Evolutionary conservation across 2,888 invertebrate species (phyloP), one percentile per base, ranked within the genome.

Genomic region (Physocephala rufipes): DNA sequence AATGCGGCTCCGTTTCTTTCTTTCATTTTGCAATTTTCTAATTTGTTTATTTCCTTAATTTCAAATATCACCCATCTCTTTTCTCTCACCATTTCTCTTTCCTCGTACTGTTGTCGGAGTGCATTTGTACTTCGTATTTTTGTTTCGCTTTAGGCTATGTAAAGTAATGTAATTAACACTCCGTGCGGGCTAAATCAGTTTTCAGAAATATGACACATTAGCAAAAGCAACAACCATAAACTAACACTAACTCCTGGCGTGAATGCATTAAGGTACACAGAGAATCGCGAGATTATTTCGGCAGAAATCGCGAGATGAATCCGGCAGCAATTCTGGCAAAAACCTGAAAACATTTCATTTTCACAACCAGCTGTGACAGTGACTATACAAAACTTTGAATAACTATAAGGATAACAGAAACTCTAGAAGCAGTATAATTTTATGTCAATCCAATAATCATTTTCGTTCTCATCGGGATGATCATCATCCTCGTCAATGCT

Each of bases 91-190:
- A 3, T 3, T n/a, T 15, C 16, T 19, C 49, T 19, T 12, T 49
- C 19, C 49, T n/a, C n/a, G 51, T 51, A 65, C 45, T 28, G 45
- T 58, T 58, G 47, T 67, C 43, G 58, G 58, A 67, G 58, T 67
- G 58, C 59, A 67, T 36, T 36, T 36, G 9, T 7, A 67, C 58
- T 67, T 45, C 16, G 24, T 43, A 43, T 58, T 55, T 67, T 45
- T 47, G 55, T 47, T 26, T 59, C 24, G 55, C n/a, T 43, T 26
- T n/a, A 12, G 15, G 30, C 28, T 45, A 67, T 58, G 55, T 58
- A 43, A 36, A 4, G 9, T 67, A 24, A 67, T 67, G 59, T 59
- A 59, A 67, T 67, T 67, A 67, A 58, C 67, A 67, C 58, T 19
- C 47, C 28, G 43, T 59, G 45, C 28, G 9, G 58, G 58, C 55